Evolutionary conservation across 2,113 vertebrate genomes (phyloP).

Genomic region (Halcyon senegalensis): DNA sequence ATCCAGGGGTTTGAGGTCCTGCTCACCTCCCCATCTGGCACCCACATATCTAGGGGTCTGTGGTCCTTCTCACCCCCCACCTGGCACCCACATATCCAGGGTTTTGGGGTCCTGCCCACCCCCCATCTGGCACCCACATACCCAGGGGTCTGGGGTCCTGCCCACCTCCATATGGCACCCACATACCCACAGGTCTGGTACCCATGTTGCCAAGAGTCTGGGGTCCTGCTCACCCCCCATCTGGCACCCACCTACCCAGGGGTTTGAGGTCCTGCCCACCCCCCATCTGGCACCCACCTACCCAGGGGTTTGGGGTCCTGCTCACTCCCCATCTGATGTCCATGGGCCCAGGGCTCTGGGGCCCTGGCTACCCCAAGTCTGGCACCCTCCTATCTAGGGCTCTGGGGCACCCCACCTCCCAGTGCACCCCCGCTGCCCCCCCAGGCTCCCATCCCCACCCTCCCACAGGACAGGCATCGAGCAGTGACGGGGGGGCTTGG

Average conservation of each 20-base stretch:
- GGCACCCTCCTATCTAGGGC: background rate
- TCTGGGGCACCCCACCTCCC: background rate
- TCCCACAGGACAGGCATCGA: rapidly evolving
- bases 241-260: background rate
- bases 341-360: background rate
- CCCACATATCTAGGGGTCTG: too few species aligned
- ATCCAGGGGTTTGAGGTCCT: too few species aligned
- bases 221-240: background rate
- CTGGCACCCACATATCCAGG: too few species aligned
- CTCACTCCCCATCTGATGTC: background rate
- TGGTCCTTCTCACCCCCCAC: too few species aligned
- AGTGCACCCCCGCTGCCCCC: background rate
- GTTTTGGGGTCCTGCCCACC: too few species aligned
- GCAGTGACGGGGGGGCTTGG: too few species aligned
- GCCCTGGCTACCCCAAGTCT: background rate
- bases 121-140: too few species aligned
- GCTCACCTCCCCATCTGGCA: too few species aligned
- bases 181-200: background rate
- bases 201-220: background rate
- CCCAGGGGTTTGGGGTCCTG: background rate
- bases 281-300: background rate
- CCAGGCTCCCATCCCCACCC: background rate
- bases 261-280: background rate
- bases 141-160: too few species aligned
- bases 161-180: background rate